Evolutionary conservation across 2,797 vertebrate species (phyloP), one percentile per base, ranked within the genome.

Genomic region (Anabacerthia variegaticeps): DNA sequence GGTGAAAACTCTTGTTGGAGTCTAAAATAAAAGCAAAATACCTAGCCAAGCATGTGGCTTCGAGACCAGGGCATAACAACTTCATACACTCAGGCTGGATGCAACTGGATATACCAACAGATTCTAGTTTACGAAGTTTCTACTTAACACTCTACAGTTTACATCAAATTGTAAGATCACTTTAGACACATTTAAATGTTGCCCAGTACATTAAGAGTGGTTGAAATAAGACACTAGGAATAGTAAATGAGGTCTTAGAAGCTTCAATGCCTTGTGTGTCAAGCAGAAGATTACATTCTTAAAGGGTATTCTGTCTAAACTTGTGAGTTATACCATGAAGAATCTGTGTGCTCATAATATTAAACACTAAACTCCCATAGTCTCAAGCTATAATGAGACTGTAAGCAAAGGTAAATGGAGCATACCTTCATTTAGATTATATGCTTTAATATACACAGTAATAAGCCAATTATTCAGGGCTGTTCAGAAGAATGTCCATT

Each of bases 381-480:
- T 51, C 63, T 93, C 59, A 71, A 92, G 37, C 41, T 44, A 77
- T 86, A 93, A 88, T 5, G 7, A 77, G 37, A 77, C 21, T 79
- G 81, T 56, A 95, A 93, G 59, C 71, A 61, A 95, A 92, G 49
- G 80, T 69, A 95, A 96, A 95, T 92, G 90, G 36, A 92, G 71
- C 86, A 89, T 87, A 82, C 41, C 77, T 96, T 95, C 74, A 91
- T 92, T 93, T 92, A 91, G 88, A 92, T 87, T 89, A 92, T 89
- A 87, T 65, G 37, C 71, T 87, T 95, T 95, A 95, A 91, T 89
- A 96, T 87, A 67, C 12, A 49, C 52, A 61, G n/a, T 68, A 93
- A 91, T 88, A 95, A 89, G 79, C 37, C 77, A 88, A 93, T 95
- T 95, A 88, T 88, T 94, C 67, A 91, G 79, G 37, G 48, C 56